A percentile compares a stretch with the other conserved stretches of the same genome.
Evolutionary conservation across 2,797 vertebrate genomes (phyloP).

Genomic region (Siniperca obscura): DNA sequence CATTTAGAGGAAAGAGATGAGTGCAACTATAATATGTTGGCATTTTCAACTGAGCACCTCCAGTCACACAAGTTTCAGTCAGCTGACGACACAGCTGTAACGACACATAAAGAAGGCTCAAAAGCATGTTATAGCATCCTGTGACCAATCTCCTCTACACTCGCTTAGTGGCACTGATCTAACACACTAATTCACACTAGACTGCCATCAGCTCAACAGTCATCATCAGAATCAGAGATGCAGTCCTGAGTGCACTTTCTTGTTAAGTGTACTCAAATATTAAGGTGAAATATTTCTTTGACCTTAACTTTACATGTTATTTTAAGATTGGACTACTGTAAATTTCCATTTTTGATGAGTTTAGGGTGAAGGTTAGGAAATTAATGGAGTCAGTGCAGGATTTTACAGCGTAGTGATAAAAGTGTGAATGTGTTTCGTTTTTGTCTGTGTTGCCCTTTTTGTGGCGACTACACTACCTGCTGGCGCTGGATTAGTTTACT

Average conservation of each 20-base stretch:
- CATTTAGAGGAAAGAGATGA: background rate
- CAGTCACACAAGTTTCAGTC: conserved; percentile 9
- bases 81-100: conserved; percentile 23
- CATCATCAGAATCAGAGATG: conserved; percentile 5
- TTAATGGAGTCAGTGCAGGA: background rate
- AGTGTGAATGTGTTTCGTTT: conserved; percentile 4
- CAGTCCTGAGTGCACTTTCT: conserved; percentile 4
- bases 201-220: conserved; percentile 23
- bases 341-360: background rate
- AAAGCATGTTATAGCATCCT: background rate
- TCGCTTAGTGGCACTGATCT: background rate
- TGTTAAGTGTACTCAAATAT: conserved; percentile 2
- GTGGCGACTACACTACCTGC: conserved; percentile 31
- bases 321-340: background rate
- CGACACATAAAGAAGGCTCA: conserved; percentile 11
- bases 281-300: conserved; percentile 8
- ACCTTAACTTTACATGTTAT: background rate
- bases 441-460: conserved; percentile 24
- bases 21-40: background rate
- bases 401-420: background rate
- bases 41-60: conserved; percentile 13
- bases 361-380: background rate
- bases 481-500: conserved; percentile 33
- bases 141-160: background rate
- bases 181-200: conserved; percentile 11